Base-by-base conservation (phyloP, 2,888 invertebrate genomes). In the Nomada ferruginata region DNA sequence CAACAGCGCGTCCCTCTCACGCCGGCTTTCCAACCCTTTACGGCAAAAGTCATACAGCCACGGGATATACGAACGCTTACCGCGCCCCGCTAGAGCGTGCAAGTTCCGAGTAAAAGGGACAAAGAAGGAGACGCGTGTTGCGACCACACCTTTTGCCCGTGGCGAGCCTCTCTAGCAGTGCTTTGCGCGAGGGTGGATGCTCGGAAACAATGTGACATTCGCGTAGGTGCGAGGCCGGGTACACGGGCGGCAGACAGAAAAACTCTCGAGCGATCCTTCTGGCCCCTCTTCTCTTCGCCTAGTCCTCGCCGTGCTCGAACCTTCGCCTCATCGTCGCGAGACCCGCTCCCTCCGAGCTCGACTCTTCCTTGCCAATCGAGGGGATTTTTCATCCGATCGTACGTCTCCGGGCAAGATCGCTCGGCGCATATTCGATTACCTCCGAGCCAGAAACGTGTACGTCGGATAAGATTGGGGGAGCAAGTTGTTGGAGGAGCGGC, bases 121-220 rank as follows among this genome's bases (percentile, higher is more conserved):
- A 44, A 76, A 79, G 79, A 75, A 74, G 63, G 66, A 79, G 59
- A n/a, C 71, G 66, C 20, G n/a, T 13, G 13, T 47, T 55, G 63
- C 79, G 85, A 76, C 79, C 83, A 73, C 81, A 83, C 86, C 85
- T 82, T 76, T 61, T 60, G 55, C 20, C 2, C 10, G 52, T 53
- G 18, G 23, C n/a, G 23, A 63, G 18, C 11, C 59, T 70, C 71
- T 64, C 47, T 57, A 9, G 20, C 72, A 15, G 36, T 60, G 73
- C 50, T 79, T 64, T 59, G 44, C 65, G 73, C 76, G 77, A 79
- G 87, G 87, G 89, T 85, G 89, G 76, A 47, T 66, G 74, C 60
- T 68, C 77, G 87, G 82, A 84, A 83, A 91, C 91, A 91, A 90
- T 89, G 90, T 87, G 82, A 85, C 85, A 81, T 88, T 87, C 85